Evolutionary conservation across 2,797 vertebrate genomes (phyloP), one percentile per base, ranked within the genome.

Genomic region (Steatocranus sp.): DNA sequence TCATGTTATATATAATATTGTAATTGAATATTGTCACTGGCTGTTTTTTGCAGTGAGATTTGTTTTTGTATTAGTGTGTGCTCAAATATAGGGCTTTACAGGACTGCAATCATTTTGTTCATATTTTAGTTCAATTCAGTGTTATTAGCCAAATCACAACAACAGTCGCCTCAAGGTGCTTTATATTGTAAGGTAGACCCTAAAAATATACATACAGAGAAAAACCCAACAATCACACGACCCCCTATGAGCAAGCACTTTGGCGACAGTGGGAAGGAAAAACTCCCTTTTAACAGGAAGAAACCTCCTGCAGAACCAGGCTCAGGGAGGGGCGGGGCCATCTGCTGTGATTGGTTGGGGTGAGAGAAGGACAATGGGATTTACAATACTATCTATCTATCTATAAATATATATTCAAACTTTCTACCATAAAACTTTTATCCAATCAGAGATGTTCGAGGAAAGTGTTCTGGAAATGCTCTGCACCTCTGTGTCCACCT

Each of bases 171-270:
- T 48, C 46, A 48, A 48, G 46, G 46, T 0, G 17, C 46, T 18
- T 48, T 9, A 48, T 48, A 18, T 0, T 2, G 46, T 48, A 48
- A 0, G 8, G 46, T 48, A 2, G 3, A 48, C 17, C 46, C 8
- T 9, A 9, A 3, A 48, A 48, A 5, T 5, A 18, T 9, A 48
- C 8, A 3, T 9, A 1, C 8, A 48, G 46, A 18, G 8, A 48
- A 18, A 2, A 49, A 50, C n/a, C 10, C 49, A 50, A 11, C n/a
- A 50, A 50, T 50, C 49, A 50, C 2, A 1, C 6, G 48, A 49
- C 3, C 18, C 18, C 9, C 2, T 20, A 1, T 49, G 5, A 49
- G 2, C 18, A 49, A 34, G 9, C 18, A 10, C 48, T 10, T 49
- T 49, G 18, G 48, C 0, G 18, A 49, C 48, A 20, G 48, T 20